Conservation (phyloP, 2,113 vertebrate genomes). For the Empidonax alnorum region DNA sequence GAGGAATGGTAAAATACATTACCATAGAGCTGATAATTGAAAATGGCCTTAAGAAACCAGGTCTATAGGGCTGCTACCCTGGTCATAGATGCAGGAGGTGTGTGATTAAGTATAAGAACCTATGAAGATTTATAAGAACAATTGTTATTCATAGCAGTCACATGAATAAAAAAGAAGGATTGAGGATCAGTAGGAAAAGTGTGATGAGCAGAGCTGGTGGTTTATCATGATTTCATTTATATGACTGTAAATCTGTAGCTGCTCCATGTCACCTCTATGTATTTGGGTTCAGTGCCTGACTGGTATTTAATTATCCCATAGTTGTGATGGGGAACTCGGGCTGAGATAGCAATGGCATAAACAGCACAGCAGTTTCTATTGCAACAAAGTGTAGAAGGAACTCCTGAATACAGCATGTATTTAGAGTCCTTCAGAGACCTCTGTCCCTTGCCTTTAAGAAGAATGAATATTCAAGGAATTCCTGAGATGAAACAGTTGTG, state of each 20-base stretch:
- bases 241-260: not conserved
- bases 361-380: not conserved
- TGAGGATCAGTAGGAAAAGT: not conserved
- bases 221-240: not conserved
- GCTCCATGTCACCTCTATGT: not conserved
- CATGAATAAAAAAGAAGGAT: not conserved
- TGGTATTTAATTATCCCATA: not conserved
- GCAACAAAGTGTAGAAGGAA: not conserved
- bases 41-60: slow-evolving; percentile 1
- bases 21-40: slow-evolving; percentile 17
- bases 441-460: not conserved
- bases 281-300: not conserved
- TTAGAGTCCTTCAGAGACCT: not conserved
- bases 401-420: not conserved
- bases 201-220: not conserved
- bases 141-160: not conserved
- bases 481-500: not conserved
- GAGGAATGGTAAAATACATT: not conserved
- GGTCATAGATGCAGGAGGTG: not conserved
- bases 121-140: slow-evolving; percentile 18
- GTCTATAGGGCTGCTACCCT: not conserved
- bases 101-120: slow-evolving; percentile 24
- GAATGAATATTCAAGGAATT: slow-evolving; percentile 11
- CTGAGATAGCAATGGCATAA: not conserved
- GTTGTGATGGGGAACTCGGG: not conserved